Percentiles rank a stretch among this genome's conserved stretches.
Conservation (phyloP, 2,888 invertebrate species). For the Pilophorus perplexus region DNA sequence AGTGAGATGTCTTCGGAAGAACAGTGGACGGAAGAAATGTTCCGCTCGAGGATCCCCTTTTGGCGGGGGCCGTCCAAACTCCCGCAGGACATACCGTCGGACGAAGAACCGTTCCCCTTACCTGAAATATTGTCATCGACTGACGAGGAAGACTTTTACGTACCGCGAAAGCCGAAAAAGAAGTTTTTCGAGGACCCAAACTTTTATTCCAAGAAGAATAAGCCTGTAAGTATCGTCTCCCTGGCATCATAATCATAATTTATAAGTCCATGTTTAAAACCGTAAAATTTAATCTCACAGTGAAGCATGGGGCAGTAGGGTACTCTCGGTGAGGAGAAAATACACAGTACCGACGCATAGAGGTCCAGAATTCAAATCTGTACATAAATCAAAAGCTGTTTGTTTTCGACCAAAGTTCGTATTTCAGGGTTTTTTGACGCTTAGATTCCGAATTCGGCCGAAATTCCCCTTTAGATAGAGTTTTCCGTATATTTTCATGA, state of each 20-base stretch:
- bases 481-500: too few species aligned
- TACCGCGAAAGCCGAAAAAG: slow-evolving; percentile 3
- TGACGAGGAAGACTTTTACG: neutral
- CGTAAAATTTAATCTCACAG: too few species aligned
- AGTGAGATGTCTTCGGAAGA: neutral
- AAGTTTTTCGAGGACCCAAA: slow-evolving; percentile 30
- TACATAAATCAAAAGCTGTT: too few species aligned
- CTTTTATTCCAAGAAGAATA: slow-evolving; percentile 9
- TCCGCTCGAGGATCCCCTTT: neutral
- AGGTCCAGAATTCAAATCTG: too few species aligned
- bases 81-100: neutral
- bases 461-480: too few species aligned
- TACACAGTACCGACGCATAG: too few species aligned
- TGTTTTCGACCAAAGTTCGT: too few species aligned
- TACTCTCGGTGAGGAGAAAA: too few species aligned
- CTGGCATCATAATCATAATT: neutral
- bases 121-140: slow-evolving; percentile 11
- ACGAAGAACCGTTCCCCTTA: neutral
- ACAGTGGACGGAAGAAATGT: slow-evolving; percentile 10
- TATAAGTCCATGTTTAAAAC: too few species aligned
- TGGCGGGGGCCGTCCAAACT: slow-evolving; percentile 1
- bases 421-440: too few species aligned
- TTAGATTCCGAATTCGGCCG: too few species aligned
- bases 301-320: too few species aligned
- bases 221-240: neutral